phyloP scores from a whole-genome alignment of 2,888 invertebrate species.

The Phrixothrix hirtus region DNA sequence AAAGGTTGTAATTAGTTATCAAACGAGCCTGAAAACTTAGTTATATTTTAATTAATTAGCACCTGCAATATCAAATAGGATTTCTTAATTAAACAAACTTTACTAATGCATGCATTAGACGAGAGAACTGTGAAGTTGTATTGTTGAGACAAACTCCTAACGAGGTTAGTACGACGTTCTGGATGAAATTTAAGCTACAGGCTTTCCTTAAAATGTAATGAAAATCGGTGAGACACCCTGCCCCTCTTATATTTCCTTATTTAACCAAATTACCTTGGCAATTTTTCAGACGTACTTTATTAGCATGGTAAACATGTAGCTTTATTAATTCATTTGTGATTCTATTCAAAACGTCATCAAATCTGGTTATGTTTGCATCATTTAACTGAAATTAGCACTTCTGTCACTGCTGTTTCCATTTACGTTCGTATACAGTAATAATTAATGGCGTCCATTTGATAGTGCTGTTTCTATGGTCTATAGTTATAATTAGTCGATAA shows the following conservation, averaged over 20 bases:
- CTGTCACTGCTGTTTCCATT: background rate
- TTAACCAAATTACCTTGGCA: no score
- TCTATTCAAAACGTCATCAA: background rate
- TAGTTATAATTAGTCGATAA: background rate
- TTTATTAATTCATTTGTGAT: background rate
- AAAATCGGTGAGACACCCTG: background rate
- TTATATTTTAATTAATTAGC: conserved; percentile 33
- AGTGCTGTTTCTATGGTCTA: background rate
- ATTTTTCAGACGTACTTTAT: no score
- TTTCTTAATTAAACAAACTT: conserved; percentile 34
- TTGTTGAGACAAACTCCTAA: conserved; percentile 30
- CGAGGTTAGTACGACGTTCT: conserved; percentile 20
- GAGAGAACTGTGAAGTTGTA: conserved; percentile 27
- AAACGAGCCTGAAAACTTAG: conserved; percentile 28
- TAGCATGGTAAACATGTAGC: background rate
- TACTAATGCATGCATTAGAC: conserved; percentile 33
- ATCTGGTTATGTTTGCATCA: background rate
- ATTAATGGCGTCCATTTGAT: background rate
- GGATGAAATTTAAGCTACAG: conserved; percentile 19
- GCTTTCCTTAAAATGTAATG: conserved; percentile 1
- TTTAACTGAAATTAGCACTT: conserved; percentile 2
- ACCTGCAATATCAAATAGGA: conserved; percentile 32
- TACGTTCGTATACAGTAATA: background rate
- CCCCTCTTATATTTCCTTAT: background rate
- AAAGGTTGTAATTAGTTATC: conserved; percentile 28